Evolutionary conservation across 2,797 vertebrate species (phyloP).

Genomic region (Hippocampus kuda): DNA sequence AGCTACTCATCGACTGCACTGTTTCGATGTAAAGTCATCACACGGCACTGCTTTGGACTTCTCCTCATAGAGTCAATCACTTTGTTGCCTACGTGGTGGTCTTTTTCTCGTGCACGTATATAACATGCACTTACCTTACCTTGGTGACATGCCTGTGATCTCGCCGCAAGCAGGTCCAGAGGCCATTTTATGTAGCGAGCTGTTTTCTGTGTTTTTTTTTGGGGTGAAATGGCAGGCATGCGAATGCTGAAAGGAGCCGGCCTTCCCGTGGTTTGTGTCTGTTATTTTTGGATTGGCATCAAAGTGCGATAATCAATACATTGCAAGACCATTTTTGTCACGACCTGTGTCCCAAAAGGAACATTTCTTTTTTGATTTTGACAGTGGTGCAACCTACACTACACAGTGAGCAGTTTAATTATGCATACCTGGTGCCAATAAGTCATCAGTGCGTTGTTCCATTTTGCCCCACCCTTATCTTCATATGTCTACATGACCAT

Average conservation of each 20-base stretch:
- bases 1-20: slow-evolving; percentile 54
- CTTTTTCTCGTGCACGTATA: slow-evolving; percentile 34
- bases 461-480: slow-evolving; percentile 9
- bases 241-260: neutral
- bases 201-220: slow-evolving; percentile 13
- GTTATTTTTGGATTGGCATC: neutral
- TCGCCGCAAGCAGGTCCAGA: slow-evolving; percentile 22
- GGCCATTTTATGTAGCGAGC: slow-evolving; percentile 47
- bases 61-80: slow-evolving; percentile 27
- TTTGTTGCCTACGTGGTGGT: slow-evolving; percentile 48
- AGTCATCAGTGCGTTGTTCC: slow-evolving; percentile 21
- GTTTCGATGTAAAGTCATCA: slow-evolving; percentile 33
- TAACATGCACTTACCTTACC: slow-evolving; percentile 37
- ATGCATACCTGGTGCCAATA: neutral
- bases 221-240: slow-evolving; percentile 3
- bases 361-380: neutral
- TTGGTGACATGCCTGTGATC: slow-evolving; percentile 32
- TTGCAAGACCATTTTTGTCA: slow-evolving; percentile 5
- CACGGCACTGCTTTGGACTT: slow-evolving; percentile 32
- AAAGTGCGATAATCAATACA: neutral
- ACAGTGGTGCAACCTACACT: neutral
- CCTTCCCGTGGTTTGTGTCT: neutral
- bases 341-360: neutral
- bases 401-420: neutral
- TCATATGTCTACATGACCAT: slow-evolving; percentile 16